Conservation (phyloP, 2,797 vertebrate genomes). For the Craterocephalus amniculus region DNA sequence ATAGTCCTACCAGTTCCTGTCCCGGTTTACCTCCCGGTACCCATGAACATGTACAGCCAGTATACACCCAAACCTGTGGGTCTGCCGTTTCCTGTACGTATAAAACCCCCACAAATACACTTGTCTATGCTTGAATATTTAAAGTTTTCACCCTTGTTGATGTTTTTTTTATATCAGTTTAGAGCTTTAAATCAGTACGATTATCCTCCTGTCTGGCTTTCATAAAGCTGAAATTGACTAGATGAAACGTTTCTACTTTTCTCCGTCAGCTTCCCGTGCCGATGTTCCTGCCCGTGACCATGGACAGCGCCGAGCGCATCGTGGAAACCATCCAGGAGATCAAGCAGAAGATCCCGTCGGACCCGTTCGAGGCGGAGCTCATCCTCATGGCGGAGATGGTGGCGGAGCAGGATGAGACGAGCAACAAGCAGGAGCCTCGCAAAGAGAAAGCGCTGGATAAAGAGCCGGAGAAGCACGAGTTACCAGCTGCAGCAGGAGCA, state of each 20-base stretch:
- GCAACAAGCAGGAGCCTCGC: conserved; percentile 50
- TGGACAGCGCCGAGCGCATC: conserved; percentile 87
- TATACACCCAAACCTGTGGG: conserved; percentile 89
- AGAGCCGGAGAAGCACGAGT: conserved; percentile 78
- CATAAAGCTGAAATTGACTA: no score
- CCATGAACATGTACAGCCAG: conserved; percentile 95
- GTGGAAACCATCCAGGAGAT: conserved; percentile 91
- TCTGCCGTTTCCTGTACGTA: conserved; percentile 90
- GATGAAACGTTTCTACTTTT: no score
- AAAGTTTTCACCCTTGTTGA: no score
- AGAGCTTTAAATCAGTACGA: no score
- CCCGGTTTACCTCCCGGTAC: conserved; percentile 93
- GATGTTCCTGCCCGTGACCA: conserved; percentile 90
- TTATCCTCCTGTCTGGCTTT: no score
- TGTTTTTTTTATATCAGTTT: no score
- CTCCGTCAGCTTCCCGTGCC: conserved; percentile 90
- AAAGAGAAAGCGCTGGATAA: conserved; percentile 69
- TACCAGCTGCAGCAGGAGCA: conserved; percentile 75
- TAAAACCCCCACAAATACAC: not conserved
- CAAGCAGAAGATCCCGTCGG: conserved; percentile 90
- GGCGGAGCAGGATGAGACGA: conserved; percentile 88
- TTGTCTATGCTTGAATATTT: no score
- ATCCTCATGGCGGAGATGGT: conserved; percentile 98
- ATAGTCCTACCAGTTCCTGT: conserved; percentile 92
- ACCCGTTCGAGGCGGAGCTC: conserved; percentile 94